phyloP scores from a whole-genome alignment of 1,140 invertebrate genomes.

The Arctopsyche grandis region DNA sequence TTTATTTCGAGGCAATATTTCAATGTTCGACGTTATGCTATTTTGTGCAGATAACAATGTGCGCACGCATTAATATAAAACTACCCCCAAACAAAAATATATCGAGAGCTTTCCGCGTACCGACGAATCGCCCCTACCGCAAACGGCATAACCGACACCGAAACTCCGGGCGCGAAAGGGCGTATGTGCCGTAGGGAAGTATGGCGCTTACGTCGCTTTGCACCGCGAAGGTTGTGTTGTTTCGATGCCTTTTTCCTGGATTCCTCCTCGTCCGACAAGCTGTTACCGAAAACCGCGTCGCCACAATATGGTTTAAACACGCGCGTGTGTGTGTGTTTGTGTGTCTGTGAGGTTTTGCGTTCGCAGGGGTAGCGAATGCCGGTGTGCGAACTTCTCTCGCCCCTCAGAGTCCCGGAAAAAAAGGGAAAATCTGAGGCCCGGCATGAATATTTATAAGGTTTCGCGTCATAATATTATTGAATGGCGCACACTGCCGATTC shows the following conservation, averaged over 20 bases:
- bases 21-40: constrained; percentile 54
- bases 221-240: neutral
- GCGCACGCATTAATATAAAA: constrained; percentile 55
- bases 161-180: constrained; percentile 16
- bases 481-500: constrained; percentile 10
- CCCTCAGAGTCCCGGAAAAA: no score
- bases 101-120: constrained; percentile 48
- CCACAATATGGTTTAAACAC: constrained; percentile 53
- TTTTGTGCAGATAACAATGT: constrained; percentile 54
- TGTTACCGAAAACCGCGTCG: constrained; percentile 54
- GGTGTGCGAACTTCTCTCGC: neutral
- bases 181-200: neutral
- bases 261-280: constrained; percentile 45
- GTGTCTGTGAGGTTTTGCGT: constrained; percentile 31
- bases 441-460: constrained; percentile 31
- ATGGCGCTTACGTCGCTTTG: constrained; percentile 23
- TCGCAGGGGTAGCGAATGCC: neutral
- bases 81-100: constrained; percentile 55
- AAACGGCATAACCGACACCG: constrained; percentile 23
- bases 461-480: constrained; percentile 31
- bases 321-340: constrained; percentile 33
- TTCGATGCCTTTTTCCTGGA: constrained; percentile 38
- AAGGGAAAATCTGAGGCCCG: neutral
- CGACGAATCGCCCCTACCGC: constrained; percentile 11
- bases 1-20: constrained; percentile 49